phyloP scores from a whole-genome alignment of 2,888 invertebrate genomes.

The Penaeus monodon region DNA sequence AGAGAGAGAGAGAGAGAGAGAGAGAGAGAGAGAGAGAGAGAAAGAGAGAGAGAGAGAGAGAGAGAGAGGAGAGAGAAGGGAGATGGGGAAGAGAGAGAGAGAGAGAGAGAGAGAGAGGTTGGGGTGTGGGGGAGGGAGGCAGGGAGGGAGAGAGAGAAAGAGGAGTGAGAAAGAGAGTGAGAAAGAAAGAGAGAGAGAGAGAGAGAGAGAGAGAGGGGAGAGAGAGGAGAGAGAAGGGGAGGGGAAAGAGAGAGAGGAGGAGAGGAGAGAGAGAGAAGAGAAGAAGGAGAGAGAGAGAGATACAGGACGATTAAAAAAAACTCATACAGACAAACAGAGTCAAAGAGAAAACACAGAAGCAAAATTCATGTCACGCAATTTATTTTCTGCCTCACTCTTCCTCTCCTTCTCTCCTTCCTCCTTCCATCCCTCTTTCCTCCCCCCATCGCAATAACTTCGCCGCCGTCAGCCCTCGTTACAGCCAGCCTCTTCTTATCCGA shows the following conservation, averaged over 20 bases:
- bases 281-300: background rate
- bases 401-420: no score
- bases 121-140: background rate
- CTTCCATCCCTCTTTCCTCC: no score
- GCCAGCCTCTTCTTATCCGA: no score
- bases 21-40: slow-evolving; percentile 8
- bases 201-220: background rate
- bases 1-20: slow-evolving; percentile 10
- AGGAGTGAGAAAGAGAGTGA: background rate
- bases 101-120: background rate
- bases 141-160: background rate
- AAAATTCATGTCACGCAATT: no score
- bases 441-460: no score
- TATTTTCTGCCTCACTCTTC: no score
- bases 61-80: slow-evolving; percentile 5
- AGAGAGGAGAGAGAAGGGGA: background rate
- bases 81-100: no score
- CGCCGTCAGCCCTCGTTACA: no score
- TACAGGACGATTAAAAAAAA: background rate
- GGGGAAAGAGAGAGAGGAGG: background rate
- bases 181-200: slow-evolving; percentile 6
- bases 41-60: background rate
- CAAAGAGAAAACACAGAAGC: no score
- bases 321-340: no score
- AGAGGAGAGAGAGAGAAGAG: background rate